Base-by-base conservation (phyloP, 2,888 invertebrate species). In the Calameuta idolon region DNA sequence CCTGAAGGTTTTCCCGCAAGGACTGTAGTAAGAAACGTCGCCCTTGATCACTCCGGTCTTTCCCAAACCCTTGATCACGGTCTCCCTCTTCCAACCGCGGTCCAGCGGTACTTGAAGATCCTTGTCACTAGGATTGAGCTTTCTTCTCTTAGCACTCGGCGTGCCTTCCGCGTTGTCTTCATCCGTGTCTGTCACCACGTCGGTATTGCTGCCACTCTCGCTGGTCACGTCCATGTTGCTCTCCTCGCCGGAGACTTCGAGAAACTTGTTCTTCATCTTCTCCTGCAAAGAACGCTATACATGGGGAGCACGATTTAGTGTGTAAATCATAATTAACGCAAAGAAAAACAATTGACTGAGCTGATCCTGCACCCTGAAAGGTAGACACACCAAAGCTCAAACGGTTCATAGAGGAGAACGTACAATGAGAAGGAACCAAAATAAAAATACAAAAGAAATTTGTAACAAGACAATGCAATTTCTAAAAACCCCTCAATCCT, bases 31-130 rank as follows among this genome's bases (percentile, higher is more conserved):
- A 79, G 95, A 94, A 74, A 99, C 98, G 89, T 99, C 98, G n/a
- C 99, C 98, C 85, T 96, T 96, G 83, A 97, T 95, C 82, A 96
- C 95, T 69, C 98, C 98, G 87, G 95, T 96, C 84, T 96, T 95
- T 11, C 97, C 97, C 12, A 98, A 94, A 9, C 97, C 97, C 82
- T 96, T 95, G 87, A 98, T 97, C 77, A 97, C 94, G 0, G 98
- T 98, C 90, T 98, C 96, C n/a, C 98, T 93, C 87, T 96, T 96
- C 98, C 98, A 98, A 80, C 98, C 98, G 92, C 91, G 87, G 55
- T 91, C 91, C 75, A 91, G 82, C 9, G 91, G 90, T 34, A 90
- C 83, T 80, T 91, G 90, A 30, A 91, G 86, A 75, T 91, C 91
- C 79, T 89, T 89, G 75, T 91, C 91, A 81, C 87, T 90, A 34